Evolutionary conservation across 2,888 invertebrate species (phyloP).

Genomic region (Heliconius sara): DNA sequence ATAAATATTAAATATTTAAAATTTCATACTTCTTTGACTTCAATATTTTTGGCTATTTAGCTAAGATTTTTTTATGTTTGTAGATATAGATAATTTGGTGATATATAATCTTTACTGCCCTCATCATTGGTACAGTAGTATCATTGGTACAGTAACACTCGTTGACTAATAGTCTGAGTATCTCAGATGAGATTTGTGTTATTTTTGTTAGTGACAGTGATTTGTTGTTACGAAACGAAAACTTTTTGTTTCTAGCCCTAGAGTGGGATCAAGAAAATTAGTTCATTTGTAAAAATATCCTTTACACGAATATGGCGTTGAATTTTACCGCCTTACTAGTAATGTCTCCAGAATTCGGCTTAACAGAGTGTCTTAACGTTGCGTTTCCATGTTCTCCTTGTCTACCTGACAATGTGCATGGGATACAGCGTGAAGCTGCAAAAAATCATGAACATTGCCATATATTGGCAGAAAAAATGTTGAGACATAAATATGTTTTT

Average conservation of each 20-base stretch:
- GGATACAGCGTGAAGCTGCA: too few relatives aligned
- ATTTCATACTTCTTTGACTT: neutral
- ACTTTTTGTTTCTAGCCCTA: slow-evolving; percentile 10
- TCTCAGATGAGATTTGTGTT: slow-evolving; percentile 32
- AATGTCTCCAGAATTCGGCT: too few relatives aligned
- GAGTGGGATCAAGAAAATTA: neutral
- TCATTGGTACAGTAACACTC: neutral
- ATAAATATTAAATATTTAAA: neutral
- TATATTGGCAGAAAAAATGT: neutral
- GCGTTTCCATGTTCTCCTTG: too few relatives aligned
- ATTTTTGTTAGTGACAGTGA: slow-evolving; percentile 41
- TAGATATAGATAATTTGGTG: neutral
- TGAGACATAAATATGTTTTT: neutral
- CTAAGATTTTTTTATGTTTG: neutral
- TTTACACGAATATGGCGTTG: too few relatives aligned
- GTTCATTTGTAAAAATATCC: neutral
- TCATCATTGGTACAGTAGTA: neutral
- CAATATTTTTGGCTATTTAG: neutral
- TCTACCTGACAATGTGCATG: too few relatives aligned
- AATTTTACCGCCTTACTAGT: too few relatives aligned
- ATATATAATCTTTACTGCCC: neutral
- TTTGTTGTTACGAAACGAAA: neutral
- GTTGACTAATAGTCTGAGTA: slow-evolving; percentile 42
- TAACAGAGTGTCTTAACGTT: too few relatives aligned
- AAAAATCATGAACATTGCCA: too few relatives aligned